Evolutionary conservation across 2,113 vertebrate genomes (phyloP).

Genomic region (Laticauda colubrina): DNA sequence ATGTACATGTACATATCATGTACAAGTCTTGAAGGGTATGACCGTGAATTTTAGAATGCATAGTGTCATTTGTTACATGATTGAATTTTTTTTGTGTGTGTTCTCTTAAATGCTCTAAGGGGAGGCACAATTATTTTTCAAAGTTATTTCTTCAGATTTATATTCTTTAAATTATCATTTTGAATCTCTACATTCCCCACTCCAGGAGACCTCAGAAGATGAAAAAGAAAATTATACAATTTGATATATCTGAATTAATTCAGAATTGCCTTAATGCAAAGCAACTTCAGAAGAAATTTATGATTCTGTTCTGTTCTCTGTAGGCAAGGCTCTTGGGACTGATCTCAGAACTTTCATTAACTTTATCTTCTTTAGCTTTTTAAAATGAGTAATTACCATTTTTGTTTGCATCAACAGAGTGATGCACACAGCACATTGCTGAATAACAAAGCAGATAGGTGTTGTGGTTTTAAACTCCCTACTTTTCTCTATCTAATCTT

Average conservation of each 20-base stretch:
- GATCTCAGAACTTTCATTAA: background rate
- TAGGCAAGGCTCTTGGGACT: background rate
- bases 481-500: background rate
- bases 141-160: slow-evolving; percentile 2
- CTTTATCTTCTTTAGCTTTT: background rate
- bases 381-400: background rate
- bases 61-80: background rate
- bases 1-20: no score
- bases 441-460: background rate
- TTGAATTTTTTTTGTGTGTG: background rate
- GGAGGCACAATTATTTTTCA: slow-evolving; percentile 21
- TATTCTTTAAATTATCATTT: background rate
- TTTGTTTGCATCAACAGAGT: background rate
- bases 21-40: background rate
- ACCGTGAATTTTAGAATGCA: background rate
- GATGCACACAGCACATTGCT: background rate
- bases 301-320: background rate
- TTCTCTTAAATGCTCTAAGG: background rate
- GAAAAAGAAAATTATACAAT: background rate
- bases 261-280: slow-evolving; percentile 13
- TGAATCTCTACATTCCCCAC: background rate
- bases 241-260: slow-evolving; percentile 9
- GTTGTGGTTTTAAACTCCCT: background rate
- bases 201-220: background rate
- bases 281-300: background rate